Conservation (phyloP, 30 jellyfish, hydroid and myxozoan species). For the Sanderia malayensis region DNA sequence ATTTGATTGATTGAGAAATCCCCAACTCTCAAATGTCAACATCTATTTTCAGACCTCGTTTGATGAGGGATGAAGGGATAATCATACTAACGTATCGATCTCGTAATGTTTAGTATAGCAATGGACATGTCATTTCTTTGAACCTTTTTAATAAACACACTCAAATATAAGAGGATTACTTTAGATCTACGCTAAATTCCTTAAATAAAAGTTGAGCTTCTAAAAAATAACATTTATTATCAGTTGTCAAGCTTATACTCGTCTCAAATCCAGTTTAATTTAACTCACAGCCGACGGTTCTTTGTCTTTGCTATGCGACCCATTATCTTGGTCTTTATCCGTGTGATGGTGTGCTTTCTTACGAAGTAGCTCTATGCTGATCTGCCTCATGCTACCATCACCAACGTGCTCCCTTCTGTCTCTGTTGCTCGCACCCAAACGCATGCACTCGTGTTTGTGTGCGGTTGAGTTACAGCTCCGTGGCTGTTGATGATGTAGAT, state of each 20-base stretch:
- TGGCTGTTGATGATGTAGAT: too few relatives aligned
- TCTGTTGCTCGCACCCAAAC: not conserved
- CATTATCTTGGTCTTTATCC: not conserved
- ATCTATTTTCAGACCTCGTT: too few relatives aligned
- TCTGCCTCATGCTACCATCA: slow-evolving; percentile 8
- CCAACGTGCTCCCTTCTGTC: not conserved
- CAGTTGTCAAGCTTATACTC: not conserved
- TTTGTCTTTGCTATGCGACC: not conserved
- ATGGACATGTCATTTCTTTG: too few relatives aligned
- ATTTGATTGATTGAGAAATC: too few relatives aligned
- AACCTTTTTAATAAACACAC: too few relatives aligned
- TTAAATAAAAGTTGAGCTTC: not conserved
- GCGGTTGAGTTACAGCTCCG: too few relatives aligned
- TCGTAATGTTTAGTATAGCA: too few relatives aligned
- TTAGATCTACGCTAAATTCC: not conserved
- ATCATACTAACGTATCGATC: too few relatives aligned
- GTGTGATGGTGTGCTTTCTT: slow-evolving; percentile 28
- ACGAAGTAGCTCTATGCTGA: slow-evolving; percentile 41
- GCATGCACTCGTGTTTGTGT: not conserved
- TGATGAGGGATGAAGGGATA: too few relatives aligned
- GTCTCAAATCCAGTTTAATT: not conserved
- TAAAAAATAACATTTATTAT: not conserved
- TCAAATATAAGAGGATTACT: not conserved
- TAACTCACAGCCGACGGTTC: not conserved
- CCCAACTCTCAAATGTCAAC: too few relatives aligned